Evolutionary conservation across 37 sponge, comb jelly and placozoan genomes (phyloP), one percentile per base, ranked within the genome.

Genomic region (Hexactinellida sp.): DNA sequence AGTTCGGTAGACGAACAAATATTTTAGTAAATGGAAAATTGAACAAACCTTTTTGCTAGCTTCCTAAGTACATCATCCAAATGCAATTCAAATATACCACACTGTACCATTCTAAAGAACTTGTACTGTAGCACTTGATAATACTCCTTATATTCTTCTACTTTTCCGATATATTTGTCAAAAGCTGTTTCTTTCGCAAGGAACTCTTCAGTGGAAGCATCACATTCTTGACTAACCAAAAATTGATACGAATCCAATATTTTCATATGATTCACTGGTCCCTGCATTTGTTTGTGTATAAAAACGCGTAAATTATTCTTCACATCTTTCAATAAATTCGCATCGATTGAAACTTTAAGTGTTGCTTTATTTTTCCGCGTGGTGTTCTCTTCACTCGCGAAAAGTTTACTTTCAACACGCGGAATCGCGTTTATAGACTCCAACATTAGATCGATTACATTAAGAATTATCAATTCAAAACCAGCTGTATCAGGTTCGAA

Each of bases 341-440:
- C 88, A 83, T 82, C 92, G 25, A 97, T 88, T 35, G 91, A 82
- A 16, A 94, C 94, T 39, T 90, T 91, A 36, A 97, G 90, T 55
- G 91, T 91, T 0, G 92, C 88, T 55, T 92, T 92, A 0, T 86
- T 38, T 87, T 85, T 85, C 9, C 76, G 76, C 13, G 76, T 63
- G 21, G 76, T 13, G 82, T 82, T 36, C 76, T 88, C 90, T 85
- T 93, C 95, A 24, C 54, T 88, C 54, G 92, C 89, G 82, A 91
- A 97, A 0, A 97, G 90, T 83, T 97, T 97, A 13, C 92, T 93
- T 84, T 97, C 98, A 38, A 97, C 95, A 38, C 95, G 91, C 83
- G 98, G 98, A 5, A 97, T 86, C 41, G 89, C 89, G 36, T 76
- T 54, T 21, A 90, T 92, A 10, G 92, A 93, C 83, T 92, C 92